Conservation (phyloP, 2,113 vertebrate genomes). For the Dicentrarchus labrax region DNA sequence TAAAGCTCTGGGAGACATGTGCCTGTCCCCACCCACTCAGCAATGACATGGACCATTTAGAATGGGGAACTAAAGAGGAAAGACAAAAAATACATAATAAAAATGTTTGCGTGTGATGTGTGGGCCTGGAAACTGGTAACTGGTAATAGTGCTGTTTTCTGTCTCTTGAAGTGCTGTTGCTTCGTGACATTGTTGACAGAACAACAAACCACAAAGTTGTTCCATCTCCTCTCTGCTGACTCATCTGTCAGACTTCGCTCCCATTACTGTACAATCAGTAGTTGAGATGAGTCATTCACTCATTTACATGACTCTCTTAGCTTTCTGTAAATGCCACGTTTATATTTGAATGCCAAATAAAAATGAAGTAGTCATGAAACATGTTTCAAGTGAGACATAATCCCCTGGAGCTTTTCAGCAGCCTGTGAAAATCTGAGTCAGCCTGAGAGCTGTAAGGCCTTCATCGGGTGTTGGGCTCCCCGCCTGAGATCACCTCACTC, state of each 20-base stretch:
- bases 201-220: background rate
- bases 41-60: background rate
- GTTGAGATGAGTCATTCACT: conserved; percentile 35
- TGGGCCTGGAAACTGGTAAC: background rate
- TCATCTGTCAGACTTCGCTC: conserved; percentile 39
- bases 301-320: conserved; percentile 17
- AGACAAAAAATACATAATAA: too few relatives aligned
- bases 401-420: background rate
- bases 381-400: background rate
- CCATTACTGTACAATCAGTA: conserved; percentile 20
- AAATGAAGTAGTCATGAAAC: conserved; percentile 3
- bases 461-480: background rate
- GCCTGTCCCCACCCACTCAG: background rate
- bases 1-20: too few relatives aligned
- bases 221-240: conserved; percentile 21
- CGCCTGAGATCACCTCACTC: background rate
- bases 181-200: background rate
- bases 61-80: background rate
- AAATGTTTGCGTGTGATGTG: background rate
- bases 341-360: conserved; percentile 10
- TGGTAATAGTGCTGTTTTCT: background rate
- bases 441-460: background rate
- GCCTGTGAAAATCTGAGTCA: background rate
- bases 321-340: conserved; percentile 13
- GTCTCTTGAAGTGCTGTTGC: background rate